Evolutionary conservation across 2,888 invertebrate species (phyloP), one percentile per base, ranked within the genome.

Genomic region (Agrotis exclamationis): DNA sequence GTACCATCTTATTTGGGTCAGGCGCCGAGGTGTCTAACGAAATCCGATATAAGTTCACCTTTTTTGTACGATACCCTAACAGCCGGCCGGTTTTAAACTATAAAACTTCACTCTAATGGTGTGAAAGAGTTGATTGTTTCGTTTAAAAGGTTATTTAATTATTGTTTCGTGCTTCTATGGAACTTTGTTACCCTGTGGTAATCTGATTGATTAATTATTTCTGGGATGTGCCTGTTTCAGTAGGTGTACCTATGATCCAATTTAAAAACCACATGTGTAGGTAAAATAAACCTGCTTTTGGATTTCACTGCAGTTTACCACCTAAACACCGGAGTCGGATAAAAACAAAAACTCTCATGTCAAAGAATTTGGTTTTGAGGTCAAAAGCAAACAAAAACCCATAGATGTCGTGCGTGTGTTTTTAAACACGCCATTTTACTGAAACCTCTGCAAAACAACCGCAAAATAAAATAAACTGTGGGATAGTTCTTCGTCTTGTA

Each of bases 1-100:
- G 75, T 79, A 74, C 68, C 73, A 54, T 77, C 69, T 69, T 58
- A 82, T 83, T 86, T 83, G 85, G 80, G 84, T 80, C 80, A 84
- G 93, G 90, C 93, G 93, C 92, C 93, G 87, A 83, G 63, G 71
- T 89, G 93, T 93, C 93, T 93, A 71, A 86, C 84, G 62, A 86
- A 83, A 87, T 85, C 80, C 78, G 84, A 78, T 85, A 78, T 71
- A 58, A 67, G 65, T 74, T 68, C 47, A 74, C 69, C 70, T 76
- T 80, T 85, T 82, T 80, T 77, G 45, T 75, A 70, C 28, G 74
- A 78, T 83, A 83, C 85, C 82, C 80, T 80, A 79, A 72, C 73
- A 48, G 75, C 51, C 68, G 79, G 78, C 68, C 65, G 67, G 74
- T 81, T 79, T 62, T 45, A 28, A 67, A 74, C 66, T 74, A 64